phyloP scores from a whole-genome alignment of 2,888 invertebrate species.

The Chydorus sphaericus region DNA sequence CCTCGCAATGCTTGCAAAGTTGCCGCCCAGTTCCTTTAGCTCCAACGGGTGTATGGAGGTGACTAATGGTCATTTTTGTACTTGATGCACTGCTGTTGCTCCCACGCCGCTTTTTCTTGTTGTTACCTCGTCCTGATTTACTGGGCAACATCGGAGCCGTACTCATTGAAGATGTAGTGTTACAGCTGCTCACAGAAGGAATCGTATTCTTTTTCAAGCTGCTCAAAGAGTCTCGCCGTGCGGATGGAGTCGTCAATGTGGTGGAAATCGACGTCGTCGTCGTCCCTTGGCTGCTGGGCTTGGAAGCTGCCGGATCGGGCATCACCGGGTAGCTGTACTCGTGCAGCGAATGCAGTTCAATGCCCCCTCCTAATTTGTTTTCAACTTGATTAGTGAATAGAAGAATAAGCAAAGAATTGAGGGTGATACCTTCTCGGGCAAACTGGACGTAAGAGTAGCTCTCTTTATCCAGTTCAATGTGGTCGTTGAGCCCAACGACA shows the following conservation, averaged over 20 bases:
- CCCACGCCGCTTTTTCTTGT: constrained; percentile 21
- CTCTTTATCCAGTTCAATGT: constrained; percentile 19
- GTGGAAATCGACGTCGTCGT: too few relatives aligned
- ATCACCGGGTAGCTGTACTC: constrained; percentile 77
- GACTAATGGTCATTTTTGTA: constrained; percentile 7
- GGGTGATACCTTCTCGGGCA: constrained; percentile 26
- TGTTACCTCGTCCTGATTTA: constrained; percentile 24
- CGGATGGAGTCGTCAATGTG: constrained; percentile 24
- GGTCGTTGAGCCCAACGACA: constrained; percentile 21
- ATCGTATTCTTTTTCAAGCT: constrained; percentile 46
- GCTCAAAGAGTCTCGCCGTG: constrained; percentile 39
- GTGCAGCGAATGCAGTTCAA: constrained; percentile 44
- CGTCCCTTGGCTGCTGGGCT: constrained; percentile 13
- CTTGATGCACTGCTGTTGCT: constrained; percentile 15
- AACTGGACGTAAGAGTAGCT: constrained; percentile 73
- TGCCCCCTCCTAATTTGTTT: too few relatives aligned
- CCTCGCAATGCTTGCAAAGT: constrained; percentile 56
- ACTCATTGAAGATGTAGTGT: constrained; percentile 30
- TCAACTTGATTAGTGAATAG: too few relatives aligned
- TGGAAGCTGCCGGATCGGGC: constrained; percentile 21
- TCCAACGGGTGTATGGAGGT: constrained; percentile 7
- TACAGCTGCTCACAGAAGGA: constrained; percentile 21
- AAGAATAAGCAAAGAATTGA: too few relatives aligned
- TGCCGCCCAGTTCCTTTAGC: constrained; percentile 29
- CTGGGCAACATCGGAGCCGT: constrained; percentile 32